Evolutionary conservation across 2,797 vertebrate genomes (phyloP).

Genomic region (Lutjanus argentimaculatus): DNA sequence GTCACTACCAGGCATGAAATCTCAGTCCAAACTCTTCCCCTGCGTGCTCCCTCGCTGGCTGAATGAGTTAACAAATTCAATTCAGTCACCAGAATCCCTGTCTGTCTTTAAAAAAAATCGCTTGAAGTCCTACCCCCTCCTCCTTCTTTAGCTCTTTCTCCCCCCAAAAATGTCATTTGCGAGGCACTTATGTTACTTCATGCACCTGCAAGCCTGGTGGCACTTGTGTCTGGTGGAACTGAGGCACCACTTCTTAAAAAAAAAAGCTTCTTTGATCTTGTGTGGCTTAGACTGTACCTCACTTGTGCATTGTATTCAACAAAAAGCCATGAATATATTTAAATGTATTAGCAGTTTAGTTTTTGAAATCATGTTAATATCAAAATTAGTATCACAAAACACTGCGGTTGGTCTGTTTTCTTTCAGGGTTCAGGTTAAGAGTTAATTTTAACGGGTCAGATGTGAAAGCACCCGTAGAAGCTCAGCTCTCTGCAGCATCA

Average conservation of each 20-base stretch:
- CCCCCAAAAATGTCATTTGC: not conserved
- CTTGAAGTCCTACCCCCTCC: not conserved
- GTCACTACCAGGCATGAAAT: not conserved
- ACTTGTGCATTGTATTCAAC: not conserved
- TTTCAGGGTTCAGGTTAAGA: not conserved
- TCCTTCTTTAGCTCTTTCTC: too few relatives aligned
- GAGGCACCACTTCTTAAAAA: not conserved
- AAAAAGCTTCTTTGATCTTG: not conserved
- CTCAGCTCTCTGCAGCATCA: not conserved
- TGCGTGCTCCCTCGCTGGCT: too few relatives aligned
- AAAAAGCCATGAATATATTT: not conserved
- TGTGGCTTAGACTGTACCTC: not conserved
- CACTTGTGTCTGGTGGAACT: not conserved
- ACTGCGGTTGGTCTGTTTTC: not conserved
- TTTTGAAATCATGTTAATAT: not conserved
- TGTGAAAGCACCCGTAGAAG: not conserved
- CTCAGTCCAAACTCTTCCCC: not conserved
- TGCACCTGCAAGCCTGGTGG: conserved; percentile 7
- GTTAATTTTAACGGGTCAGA: not conserved
- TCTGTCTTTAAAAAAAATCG: not conserved
- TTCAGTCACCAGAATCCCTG: not conserved
- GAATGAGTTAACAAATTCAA: not conserved
- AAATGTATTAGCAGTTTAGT: not conserved
- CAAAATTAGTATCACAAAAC: not conserved
- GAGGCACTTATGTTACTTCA: not conserved